phyloP scores from a whole-genome alignment of 2,888 invertebrate species.

The Drosophila recens region DNA sequence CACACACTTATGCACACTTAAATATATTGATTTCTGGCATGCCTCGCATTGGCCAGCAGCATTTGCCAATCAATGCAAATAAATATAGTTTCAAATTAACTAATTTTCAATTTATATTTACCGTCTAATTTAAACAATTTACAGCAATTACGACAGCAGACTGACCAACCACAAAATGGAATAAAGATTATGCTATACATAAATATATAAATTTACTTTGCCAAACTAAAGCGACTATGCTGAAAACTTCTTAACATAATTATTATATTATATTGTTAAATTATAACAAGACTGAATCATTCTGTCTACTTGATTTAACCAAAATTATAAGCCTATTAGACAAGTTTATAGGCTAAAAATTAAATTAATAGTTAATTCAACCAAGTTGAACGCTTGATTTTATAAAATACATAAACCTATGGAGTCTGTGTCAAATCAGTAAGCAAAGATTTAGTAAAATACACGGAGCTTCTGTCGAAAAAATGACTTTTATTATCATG shows the following conservation, averaged over 20 bases:
- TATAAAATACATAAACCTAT: neutral
- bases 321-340: neutral
- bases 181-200: too few relatives aligned
- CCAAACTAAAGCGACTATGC: too few relatives aligned
- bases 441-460: neutral
- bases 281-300: neutral
- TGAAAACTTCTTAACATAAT: too few relatives aligned
- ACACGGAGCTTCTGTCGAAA: neutral
- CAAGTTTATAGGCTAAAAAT: neutral
- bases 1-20: slow-evolving; percentile 30
- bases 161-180: slow-evolving; percentile 5
- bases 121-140: slow-evolving; percentile 22
- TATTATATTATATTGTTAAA: too few relatives aligned
- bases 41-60: slow-evolving; percentile 11
- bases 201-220: too few relatives aligned
- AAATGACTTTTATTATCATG: neutral
- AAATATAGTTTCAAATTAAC: slow-evolving; percentile 57
- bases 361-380: neutral
- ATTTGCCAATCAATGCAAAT: slow-evolving; percentile 31
- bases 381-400: neutral
- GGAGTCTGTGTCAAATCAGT: too few relatives aligned
- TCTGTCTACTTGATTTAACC: neutral
- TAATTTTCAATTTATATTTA: slow-evolving; percentile 63
- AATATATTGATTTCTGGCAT: slow-evolving; percentile 52
- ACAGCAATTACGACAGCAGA: slow-evolving; percentile 33